Percentiles rank a stretch among this genome's conserved stretches.
Conservation (phyloP, 2,113 vertebrate species). For the Psammodynastes pulverulentus region DNA sequence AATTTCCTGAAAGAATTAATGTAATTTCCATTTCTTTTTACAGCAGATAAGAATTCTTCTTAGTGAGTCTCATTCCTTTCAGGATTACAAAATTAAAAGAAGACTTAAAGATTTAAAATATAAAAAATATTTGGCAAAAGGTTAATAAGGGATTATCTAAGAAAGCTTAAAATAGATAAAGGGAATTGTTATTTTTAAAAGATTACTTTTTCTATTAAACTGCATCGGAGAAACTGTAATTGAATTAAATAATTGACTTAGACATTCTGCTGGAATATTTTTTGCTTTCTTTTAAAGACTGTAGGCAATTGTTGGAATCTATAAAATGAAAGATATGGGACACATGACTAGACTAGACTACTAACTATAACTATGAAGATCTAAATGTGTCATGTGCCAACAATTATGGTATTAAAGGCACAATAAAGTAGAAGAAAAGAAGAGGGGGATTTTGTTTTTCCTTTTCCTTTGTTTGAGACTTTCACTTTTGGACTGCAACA, state of each 20-base stretch:
- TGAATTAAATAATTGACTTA: neutral
- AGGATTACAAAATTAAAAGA: neutral
- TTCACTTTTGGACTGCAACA: neutral
- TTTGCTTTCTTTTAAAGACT: neutral
- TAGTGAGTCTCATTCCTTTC: neutral
- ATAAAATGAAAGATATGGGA: neutral
- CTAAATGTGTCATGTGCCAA: neutral
- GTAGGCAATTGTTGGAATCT: neutral
- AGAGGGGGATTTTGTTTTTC: neutral
- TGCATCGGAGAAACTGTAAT: neutral
- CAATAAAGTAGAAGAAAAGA: neutral
- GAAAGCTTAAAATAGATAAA: too few relatives aligned
- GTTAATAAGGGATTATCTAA: neutral
- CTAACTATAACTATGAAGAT: neutral
- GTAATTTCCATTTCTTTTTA: neutral
- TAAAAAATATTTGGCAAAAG: neutral
- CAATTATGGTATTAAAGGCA: neutral
- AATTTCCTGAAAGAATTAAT: neutral
- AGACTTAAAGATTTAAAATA: neutral
- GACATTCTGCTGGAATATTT: neutral
- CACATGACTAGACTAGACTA: neutral
- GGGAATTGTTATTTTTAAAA: neutral
- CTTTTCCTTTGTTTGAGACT: neutral
- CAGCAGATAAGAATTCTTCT: neutral
- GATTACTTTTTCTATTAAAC: neutral